Base-by-base conservation (phyloP, 2,888 invertebrate species). In the Opisthograptis luteolata region DNA sequence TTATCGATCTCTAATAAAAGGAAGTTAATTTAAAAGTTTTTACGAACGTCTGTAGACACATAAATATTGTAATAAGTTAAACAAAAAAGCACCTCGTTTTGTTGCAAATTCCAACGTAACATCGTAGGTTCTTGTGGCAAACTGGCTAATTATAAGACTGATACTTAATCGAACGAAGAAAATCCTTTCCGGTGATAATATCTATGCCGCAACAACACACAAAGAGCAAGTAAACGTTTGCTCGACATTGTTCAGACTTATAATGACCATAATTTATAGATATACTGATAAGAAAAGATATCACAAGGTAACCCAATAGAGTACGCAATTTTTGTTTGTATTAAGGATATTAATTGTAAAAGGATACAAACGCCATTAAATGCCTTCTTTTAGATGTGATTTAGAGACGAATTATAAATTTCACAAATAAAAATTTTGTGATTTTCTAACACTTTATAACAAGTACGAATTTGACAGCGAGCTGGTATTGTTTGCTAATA, bases 281-380 rank as follows among this genome's bases (percentile, higher is more conserved):
- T 83, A 83, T 70, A 82, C 64, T 80, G 89, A 88, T 88, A 88
- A 87, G 70, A 70, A 62, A 62, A 70, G 83, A 79, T 87, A 87
- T 76, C 85, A 74, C 79, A 76, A 79, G 75, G 79, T 73, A 81
- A 73, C 73, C 68, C 60, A 79, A 80, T 77, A 73, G 71, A 73
- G 62, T 68, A 66, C 68, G 69, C 61, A 70, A 66, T 60, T 60
- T 54, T 53, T 51, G 58, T 45, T 53, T 44, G 25, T 19, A 43
- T 7, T 24, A 49, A 39, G 17, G 31, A 17, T 30, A 39, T 34
- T 24, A 13, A 43, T 37, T 49, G 48, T 39, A 45, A 39, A 25
- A 51, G 8, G 17, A 24, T 24, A 30, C 43, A 32, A 31, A 36
- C 14, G 9, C 15, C 22, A 24, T n/a, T n/a, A n/a, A n/a, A n/a